Conservation (phyloP, 2,797 vertebrate species). For the Pseudochaenichthys georgianus region DNA sequence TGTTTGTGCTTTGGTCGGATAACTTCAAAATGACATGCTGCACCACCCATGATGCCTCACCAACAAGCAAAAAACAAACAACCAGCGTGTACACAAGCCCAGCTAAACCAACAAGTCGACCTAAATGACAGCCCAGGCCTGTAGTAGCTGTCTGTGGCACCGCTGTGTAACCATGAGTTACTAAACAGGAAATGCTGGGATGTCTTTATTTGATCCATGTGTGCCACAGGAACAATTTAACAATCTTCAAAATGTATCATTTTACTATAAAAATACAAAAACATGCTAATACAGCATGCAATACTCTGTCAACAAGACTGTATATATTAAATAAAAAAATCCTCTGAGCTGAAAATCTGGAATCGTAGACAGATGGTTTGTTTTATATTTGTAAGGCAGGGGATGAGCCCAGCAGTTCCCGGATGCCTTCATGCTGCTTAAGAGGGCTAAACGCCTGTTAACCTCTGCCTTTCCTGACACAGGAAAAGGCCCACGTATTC, state of each 20-base stretch:
- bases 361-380: conserved; percentile 63
- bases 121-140: conserved; percentile 76
- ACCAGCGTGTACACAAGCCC: conserved; percentile 50
- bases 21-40: conserved; percentile 50
- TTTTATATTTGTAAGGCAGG: conserved; percentile 62
- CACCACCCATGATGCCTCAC: conserved; percentile 62
- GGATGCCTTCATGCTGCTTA: conserved; percentile 61
- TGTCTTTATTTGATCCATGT: conserved; percentile 19
- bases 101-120: conserved; percentile 70
- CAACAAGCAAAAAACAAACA: conserved; percentile 57
- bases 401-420: conserved; percentile 61
- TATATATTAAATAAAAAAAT: conserved; percentile 34
- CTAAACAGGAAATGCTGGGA: conserved; percentile 43
- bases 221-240: conserved; percentile 3
- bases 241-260: background rate
- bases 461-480: conserved; percentile 69
- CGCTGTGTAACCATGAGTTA: conserved; percentile 45
- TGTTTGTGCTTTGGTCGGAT: conserved; percentile 9
- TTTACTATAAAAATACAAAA: background rate
- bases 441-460: conserved; percentile 61
- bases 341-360: conserved; percentile 27
- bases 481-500: conserved; percentile 41
- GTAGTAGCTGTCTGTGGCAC: conserved; percentile 41
- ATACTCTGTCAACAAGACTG: conserved; percentile 9
- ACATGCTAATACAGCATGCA: background rate